Evolutionary conservation across 2,888 invertebrate species (phyloP).

Genomic region (Ichneumoninae sp.): DNA sequence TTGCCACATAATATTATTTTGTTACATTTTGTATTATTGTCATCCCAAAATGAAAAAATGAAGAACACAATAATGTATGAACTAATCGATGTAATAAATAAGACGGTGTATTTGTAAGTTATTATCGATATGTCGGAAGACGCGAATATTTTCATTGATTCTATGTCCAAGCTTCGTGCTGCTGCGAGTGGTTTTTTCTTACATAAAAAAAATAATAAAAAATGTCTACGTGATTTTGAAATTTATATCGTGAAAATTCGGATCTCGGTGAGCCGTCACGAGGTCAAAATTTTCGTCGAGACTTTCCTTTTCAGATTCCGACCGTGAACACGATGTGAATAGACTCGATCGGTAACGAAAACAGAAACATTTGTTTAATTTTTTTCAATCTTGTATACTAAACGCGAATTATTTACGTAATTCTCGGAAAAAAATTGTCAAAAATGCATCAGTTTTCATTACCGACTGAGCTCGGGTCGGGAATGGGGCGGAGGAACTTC

Average conservation of each 20-base stretch:
- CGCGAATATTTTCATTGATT: neutral
- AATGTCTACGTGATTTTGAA: no score
- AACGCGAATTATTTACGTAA: no score
- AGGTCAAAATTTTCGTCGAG: no score
- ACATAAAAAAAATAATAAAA: neutral
- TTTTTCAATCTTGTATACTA: no score
- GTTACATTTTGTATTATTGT: conserved; percentile 25
- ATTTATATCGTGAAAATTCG: no score
- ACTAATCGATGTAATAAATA: conserved; percentile 39
- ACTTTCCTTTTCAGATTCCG: no score
- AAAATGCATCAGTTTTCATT: no score
- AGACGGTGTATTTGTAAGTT: conserved; percentile 27
- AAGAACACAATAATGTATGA: conserved; percentile 35
- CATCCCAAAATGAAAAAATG: neutral
- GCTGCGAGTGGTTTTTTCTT: neutral
- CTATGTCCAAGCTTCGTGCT: neutral
- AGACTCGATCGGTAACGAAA: no score
- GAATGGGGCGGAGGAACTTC: neutral
- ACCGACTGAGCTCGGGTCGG: neutral
- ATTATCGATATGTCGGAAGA: neutral
- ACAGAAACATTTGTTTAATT: no score
- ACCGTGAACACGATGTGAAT: no score
- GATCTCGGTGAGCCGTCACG: conserved; percentile 85
- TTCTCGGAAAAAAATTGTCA: no score
- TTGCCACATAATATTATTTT: conserved; percentile 31